Evolutionary conservation across 2,113 vertebrate species (phyloP).

Genomic region (Hippolais icterina): DNA sequence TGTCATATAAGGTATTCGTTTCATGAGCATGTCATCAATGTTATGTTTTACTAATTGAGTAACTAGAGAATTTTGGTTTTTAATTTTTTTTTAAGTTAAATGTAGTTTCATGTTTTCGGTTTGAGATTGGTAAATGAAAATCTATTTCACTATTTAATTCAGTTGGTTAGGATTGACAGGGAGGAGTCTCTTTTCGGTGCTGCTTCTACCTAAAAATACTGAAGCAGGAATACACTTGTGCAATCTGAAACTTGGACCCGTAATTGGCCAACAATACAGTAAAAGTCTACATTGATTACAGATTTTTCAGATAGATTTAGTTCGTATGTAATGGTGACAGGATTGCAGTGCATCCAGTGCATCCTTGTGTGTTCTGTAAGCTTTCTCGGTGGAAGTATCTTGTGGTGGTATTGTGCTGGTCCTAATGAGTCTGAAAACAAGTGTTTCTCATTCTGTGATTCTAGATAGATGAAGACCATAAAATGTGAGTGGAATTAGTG

Average conservation of each 20-base stretch:
- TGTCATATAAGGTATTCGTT: neutral
- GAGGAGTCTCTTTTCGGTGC: neutral
- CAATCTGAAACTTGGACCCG: neutral
- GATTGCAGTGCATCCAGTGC: neutral
- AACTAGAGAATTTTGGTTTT: neutral
- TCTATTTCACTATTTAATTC: neutral
- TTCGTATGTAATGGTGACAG: neutral
- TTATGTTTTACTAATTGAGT: neutral
- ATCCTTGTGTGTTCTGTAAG: neutral
- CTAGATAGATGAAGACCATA: neutral
- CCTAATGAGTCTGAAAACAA: neutral
- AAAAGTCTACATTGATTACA: neutral
- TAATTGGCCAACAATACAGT: neutral
- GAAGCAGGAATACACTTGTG: neutral
- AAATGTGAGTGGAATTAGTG: neutral
- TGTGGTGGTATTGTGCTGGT: neutral
- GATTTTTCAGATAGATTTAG: neutral
- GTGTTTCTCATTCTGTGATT: neutral
- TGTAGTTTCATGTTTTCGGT: neutral
- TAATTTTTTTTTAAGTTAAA: neutral
- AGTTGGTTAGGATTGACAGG: neutral
- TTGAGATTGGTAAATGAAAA: neutral
- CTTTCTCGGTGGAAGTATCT: neutral
- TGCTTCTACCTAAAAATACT: neutral
- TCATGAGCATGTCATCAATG: neutral